Evolutionary conservation across 2,113 vertebrate species (phyloP), one percentile per base, ranked within the genome.

Genomic region (Grammomys dolichurus): DNA sequence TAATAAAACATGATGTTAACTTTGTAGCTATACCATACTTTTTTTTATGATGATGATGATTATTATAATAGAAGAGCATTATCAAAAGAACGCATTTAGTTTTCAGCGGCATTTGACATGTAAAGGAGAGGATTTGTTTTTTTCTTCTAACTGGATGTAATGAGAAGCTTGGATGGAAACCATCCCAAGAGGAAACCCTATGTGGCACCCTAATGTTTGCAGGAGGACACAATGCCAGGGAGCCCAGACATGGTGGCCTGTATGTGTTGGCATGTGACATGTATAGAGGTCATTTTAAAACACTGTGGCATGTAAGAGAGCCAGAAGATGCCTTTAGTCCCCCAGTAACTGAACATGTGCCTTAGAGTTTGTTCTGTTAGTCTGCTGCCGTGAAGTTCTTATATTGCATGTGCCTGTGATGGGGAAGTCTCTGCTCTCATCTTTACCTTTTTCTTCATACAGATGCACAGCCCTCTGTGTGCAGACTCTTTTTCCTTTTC

Each of bases 401-500:
- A 51, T 22, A 7, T 95, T 77, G 88, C 67, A 95, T 90, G 87
- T 78, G 90, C 93, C 12, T 80, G 7, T 4, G 8, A 73, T n/a
- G 7, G 51, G 91, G 93, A 77, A 87, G 95, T 73, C 22, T 43
- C 86, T 56, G 46, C 92, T 96, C 95, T 97, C 22, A 12, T 95
- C 87, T 85, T 63, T 6, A 20, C 96, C 89, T 1, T 4, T 60
- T 91, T 77, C 80, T 96, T 87, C 67, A 69, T 89, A 82, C 96
- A 95, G 90, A 98, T 77, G 92, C 36, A 0, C 76, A 90, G 98
- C 54, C 90, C 89, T 97, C 96, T 97, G 77, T 96, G 70, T 93
- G 90, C 97, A 91, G n/a, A 26, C 95, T 97, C 81, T 5, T 91
- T 91, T 98, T 98, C 97, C 95, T 16, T 96, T 97, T 91, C 48